Evolutionary conservation across 2,797 vertebrate species (phyloP).

Genomic region (Orientallactaga sibirica): DNA sequence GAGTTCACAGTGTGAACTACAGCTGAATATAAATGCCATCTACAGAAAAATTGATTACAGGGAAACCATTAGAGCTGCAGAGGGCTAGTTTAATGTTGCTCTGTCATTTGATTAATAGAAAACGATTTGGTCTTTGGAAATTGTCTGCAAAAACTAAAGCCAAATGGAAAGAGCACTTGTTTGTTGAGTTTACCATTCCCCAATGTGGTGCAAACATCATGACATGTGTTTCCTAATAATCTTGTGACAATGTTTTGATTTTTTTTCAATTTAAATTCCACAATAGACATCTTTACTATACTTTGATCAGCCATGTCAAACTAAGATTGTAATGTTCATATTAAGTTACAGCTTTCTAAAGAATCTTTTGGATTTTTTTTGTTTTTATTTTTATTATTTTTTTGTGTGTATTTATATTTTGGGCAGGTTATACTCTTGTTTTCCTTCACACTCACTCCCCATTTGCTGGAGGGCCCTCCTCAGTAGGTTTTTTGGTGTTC

Average conservation of each 20-base stretch:
- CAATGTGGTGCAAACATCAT: background rate
- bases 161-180: background rate
- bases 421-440: no score
- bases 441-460: no score
- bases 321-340: background rate
- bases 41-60: conserved; percentile 74
- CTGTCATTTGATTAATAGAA: conserved; percentile 70
- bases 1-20: conserved; percentile 67
- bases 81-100: conserved; percentile 10
- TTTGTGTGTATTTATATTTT: no score
- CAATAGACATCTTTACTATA: background rate
- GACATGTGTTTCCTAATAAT: background rate
- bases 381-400: no score
- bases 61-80: conserved; percentile 54
- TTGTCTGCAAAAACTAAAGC: conserved; percentile 22
- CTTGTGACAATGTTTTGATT: background rate
- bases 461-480: no score
- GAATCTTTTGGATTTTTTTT: background rate
- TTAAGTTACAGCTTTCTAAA: background rate
- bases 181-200: background rate
- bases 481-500: no score
- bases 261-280: background rate
- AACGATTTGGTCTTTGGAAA: conserved; percentile 61
- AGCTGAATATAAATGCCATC: conserved; percentile 68
- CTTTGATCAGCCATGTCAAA: background rate